phyloP scores from a whole-genome alignment of 2,888 invertebrate species.

The Drosophila kanekoi region DNA sequence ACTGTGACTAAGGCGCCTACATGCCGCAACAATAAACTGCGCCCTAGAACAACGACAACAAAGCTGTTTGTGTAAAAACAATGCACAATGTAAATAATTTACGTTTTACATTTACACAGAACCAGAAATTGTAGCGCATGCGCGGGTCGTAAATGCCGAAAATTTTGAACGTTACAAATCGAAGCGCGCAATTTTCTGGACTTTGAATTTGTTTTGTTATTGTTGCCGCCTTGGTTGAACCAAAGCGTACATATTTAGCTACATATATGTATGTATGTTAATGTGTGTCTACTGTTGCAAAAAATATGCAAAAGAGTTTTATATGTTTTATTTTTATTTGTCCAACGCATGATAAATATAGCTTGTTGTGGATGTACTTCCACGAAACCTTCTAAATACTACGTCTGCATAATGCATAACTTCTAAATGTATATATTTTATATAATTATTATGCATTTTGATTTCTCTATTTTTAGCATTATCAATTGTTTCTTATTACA shows the following conservation, averaged over 20 bases:
- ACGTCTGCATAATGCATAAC: not conserved
- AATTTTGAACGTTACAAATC: conserved; percentile 33
- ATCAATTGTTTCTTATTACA: conserved; percentile 10
- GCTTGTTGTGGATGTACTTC: not conserved
- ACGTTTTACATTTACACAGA: conserved; percentile 3
- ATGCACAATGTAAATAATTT: conserved; percentile 4
- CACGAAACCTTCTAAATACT: no score
- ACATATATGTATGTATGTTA: not conserved
- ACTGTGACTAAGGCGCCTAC: conserved; percentile 50
- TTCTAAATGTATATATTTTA: not conserved
- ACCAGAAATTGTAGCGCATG: conserved; percentile 50
- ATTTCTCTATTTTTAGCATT: not conserved
- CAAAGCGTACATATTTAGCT: conserved; percentile 6
- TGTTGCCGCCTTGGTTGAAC: conserved; percentile 28
- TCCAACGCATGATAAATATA: not conserved
- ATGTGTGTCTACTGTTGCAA: conserved; percentile 16
- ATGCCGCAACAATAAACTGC: conserved; percentile 33
- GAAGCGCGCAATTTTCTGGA: conserved; percentile 61
- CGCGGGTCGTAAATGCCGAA: conserved; percentile 32
- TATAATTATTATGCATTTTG: conserved; percentile 5
- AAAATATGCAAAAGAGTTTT: conserved; percentile 30
- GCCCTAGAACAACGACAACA: conserved; percentile 38
- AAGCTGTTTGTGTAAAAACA: conserved; percentile 27
- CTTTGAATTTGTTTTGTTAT: conserved; percentile 76
- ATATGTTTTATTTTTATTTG: not conserved